A percentile compares a stretch with the other conserved stretches of the same genome.
Conservation (phyloP, 2,797 vertebrate genomes). For the Xiphophorus birchmanni region DNA sequence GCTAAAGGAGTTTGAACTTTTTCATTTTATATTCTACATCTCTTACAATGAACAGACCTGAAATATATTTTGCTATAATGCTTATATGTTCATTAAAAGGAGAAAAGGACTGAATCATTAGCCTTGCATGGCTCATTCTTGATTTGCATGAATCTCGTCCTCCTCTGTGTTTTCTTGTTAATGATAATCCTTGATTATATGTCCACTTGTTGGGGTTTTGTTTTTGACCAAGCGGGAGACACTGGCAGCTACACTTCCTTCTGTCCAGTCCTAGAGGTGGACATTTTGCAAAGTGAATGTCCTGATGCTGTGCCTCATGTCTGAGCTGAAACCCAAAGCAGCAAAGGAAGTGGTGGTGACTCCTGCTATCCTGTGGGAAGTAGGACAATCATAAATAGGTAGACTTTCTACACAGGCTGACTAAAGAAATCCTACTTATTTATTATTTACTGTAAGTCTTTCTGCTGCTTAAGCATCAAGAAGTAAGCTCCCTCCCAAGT, state of each 20-base stretch:
- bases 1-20: neutral
- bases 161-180: neutral
- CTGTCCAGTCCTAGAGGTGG: neutral
- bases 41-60: neutral
- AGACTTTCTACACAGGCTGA: neutral
- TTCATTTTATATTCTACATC: neutral
- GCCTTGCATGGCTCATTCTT: neutral
- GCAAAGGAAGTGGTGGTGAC: neutral
- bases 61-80: neutral
- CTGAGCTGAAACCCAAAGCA: neutral
- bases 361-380: neutral
- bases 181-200: neutral
- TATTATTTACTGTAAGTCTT: neutral
- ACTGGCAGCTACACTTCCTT: neutral
- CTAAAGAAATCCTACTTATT: neutral
- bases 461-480: neutral
- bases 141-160: neutral
- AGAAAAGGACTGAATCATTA: neutral
- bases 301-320: neutral
- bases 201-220: neutral
- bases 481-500: neutral
- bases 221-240: neutral
- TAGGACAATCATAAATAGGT: neutral
- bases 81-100: neutral
- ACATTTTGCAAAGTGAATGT: neutral